Evolutionary conservation across 2,888 invertebrate species (phyloP).

Genomic region (Hypolimnas misippus): DNA sequence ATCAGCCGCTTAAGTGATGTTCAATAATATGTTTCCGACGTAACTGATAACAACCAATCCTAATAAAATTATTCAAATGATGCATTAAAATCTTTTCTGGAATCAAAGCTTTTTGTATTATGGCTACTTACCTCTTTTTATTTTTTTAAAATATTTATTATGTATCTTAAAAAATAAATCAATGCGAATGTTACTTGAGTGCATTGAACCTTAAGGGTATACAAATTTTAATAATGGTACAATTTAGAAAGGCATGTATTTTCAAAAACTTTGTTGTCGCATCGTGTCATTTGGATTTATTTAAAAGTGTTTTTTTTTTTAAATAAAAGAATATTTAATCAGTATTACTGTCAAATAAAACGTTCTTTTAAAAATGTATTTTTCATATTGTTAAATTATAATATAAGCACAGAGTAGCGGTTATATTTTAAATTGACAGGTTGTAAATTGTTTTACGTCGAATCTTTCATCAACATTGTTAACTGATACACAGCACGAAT

Average conservation of each 20-base stretch:
- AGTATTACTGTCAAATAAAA: not conserved
- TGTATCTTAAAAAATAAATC: constrained; percentile 17
- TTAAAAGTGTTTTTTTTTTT: not conserved
- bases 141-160: not conserved
- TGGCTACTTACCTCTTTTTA: not conserved
- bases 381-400: too few species aligned
- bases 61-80: constrained; percentile 17
- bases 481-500: not conserved
- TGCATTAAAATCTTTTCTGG: not conserved
- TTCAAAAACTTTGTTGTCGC: constrained; percentile 10
- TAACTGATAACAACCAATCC: not conserved
- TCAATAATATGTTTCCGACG: too few species aligned
- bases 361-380: too few species aligned
- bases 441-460: not conserved
- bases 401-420: too few species aligned
- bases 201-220: constrained; percentile 21
- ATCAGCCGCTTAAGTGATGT: too few species aligned
- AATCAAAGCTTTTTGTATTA: not conserved
- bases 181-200: constrained; percentile 13
- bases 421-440: too few species aligned
- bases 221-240: constrained; percentile 20
- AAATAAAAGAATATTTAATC: not conserved
- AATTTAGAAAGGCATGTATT: constrained; percentile 14
- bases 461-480: not conserved
- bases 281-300: not conserved